phyloP scores from a whole-genome alignment of 1,140 invertebrate genomes.

The Bombyx mandarina region DNA sequence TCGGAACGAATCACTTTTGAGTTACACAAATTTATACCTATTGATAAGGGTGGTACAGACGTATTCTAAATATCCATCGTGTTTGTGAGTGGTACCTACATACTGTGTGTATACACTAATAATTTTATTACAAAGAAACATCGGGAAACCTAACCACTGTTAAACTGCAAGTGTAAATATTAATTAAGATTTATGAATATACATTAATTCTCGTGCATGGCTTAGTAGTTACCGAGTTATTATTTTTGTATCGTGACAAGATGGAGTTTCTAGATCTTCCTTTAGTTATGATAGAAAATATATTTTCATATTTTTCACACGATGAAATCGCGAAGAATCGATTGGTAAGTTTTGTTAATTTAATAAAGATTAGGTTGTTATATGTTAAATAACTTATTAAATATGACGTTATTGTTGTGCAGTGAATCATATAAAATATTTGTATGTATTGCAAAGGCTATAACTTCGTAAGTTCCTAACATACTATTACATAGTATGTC shows the following conservation, averaged over 20 bases:
- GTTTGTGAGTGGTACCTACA: no score
- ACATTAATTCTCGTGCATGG: slow-evolving; percentile 15
- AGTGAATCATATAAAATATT: background rate
- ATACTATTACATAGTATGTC: no score
- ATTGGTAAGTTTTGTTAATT: slow-evolving; percentile 74
- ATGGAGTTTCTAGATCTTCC: slow-evolving; percentile 77
- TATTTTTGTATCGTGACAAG: background rate
- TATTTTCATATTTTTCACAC: slow-evolving; percentile 83
- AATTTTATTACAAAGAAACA: slow-evolving; percentile 13
- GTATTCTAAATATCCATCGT: no score
- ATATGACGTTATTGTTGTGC: background rate
- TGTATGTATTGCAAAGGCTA: background rate
- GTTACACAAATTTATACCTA: no score
- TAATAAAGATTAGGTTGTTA: background rate
- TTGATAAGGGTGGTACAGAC: no score
- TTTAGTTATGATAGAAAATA: slow-evolving; percentile 83
- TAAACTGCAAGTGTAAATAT: slow-evolving; percentile 27
- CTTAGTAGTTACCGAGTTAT: no score
- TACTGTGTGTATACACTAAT: no score
- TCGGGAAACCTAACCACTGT: slow-evolving; percentile 23
- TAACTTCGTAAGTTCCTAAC: no score
- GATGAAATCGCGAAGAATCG: slow-evolving; percentile 86
- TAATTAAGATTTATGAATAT: slow-evolving; percentile 6
- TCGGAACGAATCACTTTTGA: no score
- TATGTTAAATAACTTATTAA: background rate